phyloP scores from a whole-genome alignment of 1,140 invertebrate genomes.

The Hypsibius dujardini region DNA sequence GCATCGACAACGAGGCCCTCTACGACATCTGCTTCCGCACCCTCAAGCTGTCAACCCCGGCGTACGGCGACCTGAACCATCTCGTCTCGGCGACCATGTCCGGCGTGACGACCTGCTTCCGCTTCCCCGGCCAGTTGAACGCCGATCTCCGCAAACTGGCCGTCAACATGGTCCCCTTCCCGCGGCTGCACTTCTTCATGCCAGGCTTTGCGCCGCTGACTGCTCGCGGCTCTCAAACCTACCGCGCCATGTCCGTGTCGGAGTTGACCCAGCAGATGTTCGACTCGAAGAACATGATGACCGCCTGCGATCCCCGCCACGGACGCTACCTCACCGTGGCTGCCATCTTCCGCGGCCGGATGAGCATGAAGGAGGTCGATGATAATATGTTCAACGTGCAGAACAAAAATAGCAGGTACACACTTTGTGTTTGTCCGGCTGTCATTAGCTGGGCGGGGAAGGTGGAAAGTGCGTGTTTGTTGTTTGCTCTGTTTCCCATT shows the following conservation, averaged over 20 bases:
- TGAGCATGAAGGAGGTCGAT: constrained; percentile 25
- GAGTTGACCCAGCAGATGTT: constrained; percentile 28
- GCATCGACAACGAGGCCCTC: constrained; percentile 63
- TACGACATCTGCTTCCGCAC: constrained; percentile 45
- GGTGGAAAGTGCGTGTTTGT: no score
- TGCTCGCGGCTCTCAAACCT: constrained; percentile 62
- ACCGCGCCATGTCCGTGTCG: constrained; percentile 55
- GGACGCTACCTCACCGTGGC: constrained; percentile 4
- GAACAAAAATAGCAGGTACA: constrained; percentile 44
- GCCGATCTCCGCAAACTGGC: constrained; percentile 38
- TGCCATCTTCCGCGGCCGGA: not conserved
- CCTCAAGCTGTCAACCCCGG: constrained; percentile 45
- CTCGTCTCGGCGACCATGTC: constrained; percentile 42
- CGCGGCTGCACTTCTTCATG: constrained; percentile 36
- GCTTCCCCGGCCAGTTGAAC: constrained; percentile 39
- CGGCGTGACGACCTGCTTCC: constrained; percentile 40
- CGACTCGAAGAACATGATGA: constrained; percentile 35
- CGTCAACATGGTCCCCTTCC: constrained; percentile 91
- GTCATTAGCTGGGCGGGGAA: no score
- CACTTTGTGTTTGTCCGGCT: constrained; percentile 28
- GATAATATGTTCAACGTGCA: constrained; percentile 57
- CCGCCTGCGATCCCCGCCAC: not conserved
- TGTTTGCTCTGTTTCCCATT: no score
- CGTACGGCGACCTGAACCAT: constrained; percentile 40
- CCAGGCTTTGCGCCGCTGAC: constrained; percentile 26